Evolutionary conservation across 2,797 vertebrate genomes (phyloP), one percentile per base, ranked within the genome.

Genomic region (Enteromius afrohamiltoni): DNA sequence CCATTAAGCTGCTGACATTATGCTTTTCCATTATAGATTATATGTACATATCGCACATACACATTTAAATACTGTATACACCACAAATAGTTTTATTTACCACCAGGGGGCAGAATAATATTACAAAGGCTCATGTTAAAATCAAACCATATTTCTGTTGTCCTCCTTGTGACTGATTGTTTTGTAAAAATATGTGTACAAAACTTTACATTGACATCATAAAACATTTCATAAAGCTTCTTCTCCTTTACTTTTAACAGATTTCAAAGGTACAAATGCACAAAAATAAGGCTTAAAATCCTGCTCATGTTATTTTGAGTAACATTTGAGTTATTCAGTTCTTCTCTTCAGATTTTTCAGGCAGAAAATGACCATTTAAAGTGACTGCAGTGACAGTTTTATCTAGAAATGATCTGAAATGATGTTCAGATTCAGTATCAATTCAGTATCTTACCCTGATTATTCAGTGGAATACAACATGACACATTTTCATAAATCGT

Each of bases 131-230:
- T 37, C 71, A 53, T 49, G 14, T 47, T 29, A 34, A 55, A 74
- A 62, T 60, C 53, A 60, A 60, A 3, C 14, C 74, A 60, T 26
- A n/a, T 42, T 42, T 55, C 31, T 37, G 70, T 51, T 26, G 45
- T 53, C 26, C 49, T n/a, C 26, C 71, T n/a, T 5, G 0, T 74
- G 29, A 55, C 51, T 5, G 73, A 40, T 55, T n/a, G 31, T 17
- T 40, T 51, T 76, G 73, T 76, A 76, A 76, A 76, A 76, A 76
- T 75, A 75, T 17, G 51, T 9, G 51, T 76, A 76, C 31, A 76
- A 76, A 76, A 76, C 31, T 40, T 76, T 23, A 58, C 51, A 49
- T 6, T 19, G 23, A 71, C 69, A 29, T 55, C 31, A 62, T 26
- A 47, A 78, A 78, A 78, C 60, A 78, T 16, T n/a, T 65, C 17